Base-by-base conservation (phyloP, 1,140 invertebrate species). In the Lordiphosa stackelbergi region DNA sequence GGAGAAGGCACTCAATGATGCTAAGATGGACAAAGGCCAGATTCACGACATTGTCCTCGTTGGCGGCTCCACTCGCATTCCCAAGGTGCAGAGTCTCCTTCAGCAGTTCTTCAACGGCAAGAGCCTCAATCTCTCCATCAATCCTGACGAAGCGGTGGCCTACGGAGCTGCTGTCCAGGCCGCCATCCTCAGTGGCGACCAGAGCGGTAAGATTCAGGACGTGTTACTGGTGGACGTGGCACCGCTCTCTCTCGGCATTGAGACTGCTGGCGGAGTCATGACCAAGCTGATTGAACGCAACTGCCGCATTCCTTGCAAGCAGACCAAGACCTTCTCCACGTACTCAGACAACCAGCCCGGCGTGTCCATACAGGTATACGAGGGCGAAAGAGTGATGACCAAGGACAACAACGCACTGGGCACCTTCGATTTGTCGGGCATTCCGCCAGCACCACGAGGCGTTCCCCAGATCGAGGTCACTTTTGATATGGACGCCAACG, bases 61-160 rank as follows among this genome's bases (percentile, higher is more conserved):
- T 5, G 91, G 91, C 31, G 92, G 92, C 40, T 92, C 91, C 10
- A 92, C 88, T 1, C 87, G 92, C 34, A 92, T 93, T 64, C 92
- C 92, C 0, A 92, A 92, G 85, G 89, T 93, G 37, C 91, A 92
- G 73, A 90, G 90, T 71, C 88, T 92, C 57, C 85, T 92, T 8
- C 85, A 92, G 88, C 89, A 91, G 35, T 92, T 92, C 86, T 92
- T 92, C 85, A 88, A 89, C 49, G 92, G 92, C n/a, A 93, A 92
- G 88, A 78, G 88, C 19, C 74, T 93, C 8, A 93, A 93, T 70
- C 89, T 94, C 24, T 93, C 91, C 7, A 94, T 94, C 55, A 94
- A 94, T 73, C 94, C 94, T 5, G 94, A 95, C 85, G 94, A 95
- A 88, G 92, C 92, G n/a, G 91, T 93, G 5, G 92, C 92, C 4